Evolutionary conservation across 2,888 invertebrate species (phyloP), one percentile per base, ranked within the genome.

Genomic region (Apotomis turbidana): DNA sequence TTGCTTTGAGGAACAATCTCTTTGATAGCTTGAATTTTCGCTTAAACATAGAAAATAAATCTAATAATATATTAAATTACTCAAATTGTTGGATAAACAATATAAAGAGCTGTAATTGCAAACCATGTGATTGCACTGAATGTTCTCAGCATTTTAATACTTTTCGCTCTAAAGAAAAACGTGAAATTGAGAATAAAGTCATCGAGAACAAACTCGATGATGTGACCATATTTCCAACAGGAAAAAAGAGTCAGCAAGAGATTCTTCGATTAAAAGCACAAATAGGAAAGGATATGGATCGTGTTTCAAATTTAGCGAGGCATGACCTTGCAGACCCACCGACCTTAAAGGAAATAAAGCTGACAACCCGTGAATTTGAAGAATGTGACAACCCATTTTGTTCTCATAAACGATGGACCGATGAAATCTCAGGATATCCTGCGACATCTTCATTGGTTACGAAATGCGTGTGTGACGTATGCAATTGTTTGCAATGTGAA

Each of bases 121-220:
- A 75, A 59, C 80, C 84, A 6, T 83, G 83, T 73, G 80, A 87
- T 60, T 85, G 85, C 71, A 57, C 78, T 13, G 62, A 79, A 60
- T 81, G 80, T 51, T 55, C 27, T 49, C 74, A 80, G 10, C 13
- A 54, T 46, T 79, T 13, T 54, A 44, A 70, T 5, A 54, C 74
- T 52, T 88, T 87, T 68, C 71, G 77, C 38, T 88, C 86, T 74
- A 73, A 83, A 67, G 82, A 84, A 6, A 87, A 87, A 61, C 79
- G 86, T 74, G 63, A 76, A 0, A 6, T 6, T 41, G 79, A 85
- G 70, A 87, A 87, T 72, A 80, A 77, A 74, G 66, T 74, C 2
- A 78, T 62, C 68, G 74, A 68, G 8, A 61, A 2, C 27, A 27
- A 27, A 27, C 27, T 52, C 49, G 64, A 73, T 10, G 80, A 74